A percentile compares a stretch with the other conserved stretches of the same genome.
phyloP scores from a whole-genome alignment of 2,113 vertebrate species.

The Rallus limicola region DNA sequence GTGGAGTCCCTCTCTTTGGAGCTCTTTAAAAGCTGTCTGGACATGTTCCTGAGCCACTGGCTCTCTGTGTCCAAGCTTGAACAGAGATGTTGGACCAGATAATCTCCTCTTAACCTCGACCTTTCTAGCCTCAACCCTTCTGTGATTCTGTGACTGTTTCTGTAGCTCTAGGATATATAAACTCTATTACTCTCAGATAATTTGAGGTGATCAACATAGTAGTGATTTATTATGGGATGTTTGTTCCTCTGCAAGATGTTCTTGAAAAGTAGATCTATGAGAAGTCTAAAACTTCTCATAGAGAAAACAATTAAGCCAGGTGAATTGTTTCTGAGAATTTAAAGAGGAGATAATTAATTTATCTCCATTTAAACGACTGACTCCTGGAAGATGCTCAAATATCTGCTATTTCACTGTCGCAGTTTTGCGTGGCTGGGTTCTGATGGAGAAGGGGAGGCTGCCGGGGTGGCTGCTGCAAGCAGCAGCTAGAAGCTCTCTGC shows the following conservation, averaged over 20 bases:
- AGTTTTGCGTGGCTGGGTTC: too few species aligned
- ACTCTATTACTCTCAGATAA: background rate
- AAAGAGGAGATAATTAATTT: background rate
- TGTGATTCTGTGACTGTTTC: background rate
- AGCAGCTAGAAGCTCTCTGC: too few species aligned
- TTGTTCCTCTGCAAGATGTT: background rate
- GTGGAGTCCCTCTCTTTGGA: background rate
- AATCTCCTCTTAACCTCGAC: background rate
- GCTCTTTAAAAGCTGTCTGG: background rate
- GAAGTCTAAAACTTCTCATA: background rate
- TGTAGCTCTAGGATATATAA: background rate
- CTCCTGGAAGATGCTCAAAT: background rate
- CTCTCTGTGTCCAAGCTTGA: background rate
- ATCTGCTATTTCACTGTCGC: background rate
- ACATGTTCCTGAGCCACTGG: background rate
- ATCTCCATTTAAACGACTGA: background rate
- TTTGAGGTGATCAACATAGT: background rate
- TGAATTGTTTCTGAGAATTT: background rate
- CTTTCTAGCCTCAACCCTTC: background rate
- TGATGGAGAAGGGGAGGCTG: too few species aligned
- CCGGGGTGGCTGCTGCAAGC: too few species aligned
- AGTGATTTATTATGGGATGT: background rate
- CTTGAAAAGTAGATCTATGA: background rate
- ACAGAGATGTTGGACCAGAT: background rate
- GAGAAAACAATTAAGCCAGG: too few species aligned